Conservation (phyloP, 2,113 vertebrate genomes). For the Phrynosoma platyrhinos region DNA sequence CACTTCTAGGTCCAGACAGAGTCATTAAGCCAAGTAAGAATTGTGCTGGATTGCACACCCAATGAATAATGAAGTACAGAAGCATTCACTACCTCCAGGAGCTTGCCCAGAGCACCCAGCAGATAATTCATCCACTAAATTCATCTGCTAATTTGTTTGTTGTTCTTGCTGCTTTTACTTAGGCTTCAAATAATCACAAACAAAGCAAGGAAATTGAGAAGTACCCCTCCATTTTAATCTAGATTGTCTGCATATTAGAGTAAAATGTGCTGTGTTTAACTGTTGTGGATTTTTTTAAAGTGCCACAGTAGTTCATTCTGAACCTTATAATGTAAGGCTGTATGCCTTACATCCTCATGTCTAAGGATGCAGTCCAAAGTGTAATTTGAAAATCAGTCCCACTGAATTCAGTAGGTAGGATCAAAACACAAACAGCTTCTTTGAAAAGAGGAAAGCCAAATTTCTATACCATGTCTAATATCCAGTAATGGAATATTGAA, state of each 20-base stretch:
- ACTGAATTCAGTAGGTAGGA: too few species aligned
- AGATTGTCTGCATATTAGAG: background rate
- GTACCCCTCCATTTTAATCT: background rate
- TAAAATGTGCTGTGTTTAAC: background rate
- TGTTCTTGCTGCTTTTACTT: slow-evolving; percentile 30
- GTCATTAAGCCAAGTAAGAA: slow-evolving; percentile 35
- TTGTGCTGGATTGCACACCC: slow-evolving; percentile 12
- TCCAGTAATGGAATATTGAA: too few species aligned
- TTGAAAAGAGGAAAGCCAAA: too few species aligned
- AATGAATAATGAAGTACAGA: slow-evolving; percentile 23
- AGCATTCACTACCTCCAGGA: background rate
- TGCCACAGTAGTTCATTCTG: background rate
- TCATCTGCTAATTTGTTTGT: slow-evolving; percentile 7
- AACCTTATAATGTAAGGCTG: background rate
- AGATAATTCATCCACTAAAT: slow-evolving; percentile 42
- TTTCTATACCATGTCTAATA: too few species aligned
- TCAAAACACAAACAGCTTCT: too few species aligned
- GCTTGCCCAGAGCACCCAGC: slow-evolving; percentile 24
- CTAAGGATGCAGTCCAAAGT: background rate
- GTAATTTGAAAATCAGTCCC: background rate
- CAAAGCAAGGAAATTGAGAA: slow-evolving; percentile 51
- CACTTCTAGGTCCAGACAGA: slow-evolving; percentile 34
- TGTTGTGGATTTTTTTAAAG: background rate
- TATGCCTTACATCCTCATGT: background rate
- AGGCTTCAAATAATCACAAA: slow-evolving; percentile 44